These are phyloP conservation scores for Polyommatus icarus DNA, from an alignment of 2,888 invertebrate genomes.

Conservation along the genomic window DNA sequence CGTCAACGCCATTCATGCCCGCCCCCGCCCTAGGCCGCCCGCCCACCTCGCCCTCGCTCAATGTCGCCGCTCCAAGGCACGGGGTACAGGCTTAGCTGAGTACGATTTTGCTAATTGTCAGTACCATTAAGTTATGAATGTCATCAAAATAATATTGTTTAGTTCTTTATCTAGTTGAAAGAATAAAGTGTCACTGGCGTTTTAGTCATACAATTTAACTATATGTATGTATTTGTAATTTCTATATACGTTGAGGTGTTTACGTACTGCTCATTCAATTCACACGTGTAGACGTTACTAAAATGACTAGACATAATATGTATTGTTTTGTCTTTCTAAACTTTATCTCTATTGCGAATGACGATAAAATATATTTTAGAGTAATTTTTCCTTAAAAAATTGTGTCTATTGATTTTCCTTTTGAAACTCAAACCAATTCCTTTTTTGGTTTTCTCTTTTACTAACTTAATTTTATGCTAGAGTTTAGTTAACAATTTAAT, in stretches of 20 bases:
- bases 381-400: background rate
- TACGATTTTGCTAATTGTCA: background rate
- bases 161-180: no score
- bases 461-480: no score
- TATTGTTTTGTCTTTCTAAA: background rate
- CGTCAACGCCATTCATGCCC: constrained; percentile 47
- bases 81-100: background rate
- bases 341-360: background rate
- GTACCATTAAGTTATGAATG: no score
- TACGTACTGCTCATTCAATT: no score
- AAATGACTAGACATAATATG: background rate
- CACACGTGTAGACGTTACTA: background rate
- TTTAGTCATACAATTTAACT: background rate
- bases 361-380: background rate
- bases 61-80: constrained; percentile 27
- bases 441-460: no score
- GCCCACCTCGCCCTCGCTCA: constrained; percentile 35
- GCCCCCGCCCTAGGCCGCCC: constrained; percentile 37
- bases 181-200: no score
- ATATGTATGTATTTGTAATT: background rate
- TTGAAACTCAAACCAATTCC: background rate
- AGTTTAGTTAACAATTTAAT: no score
- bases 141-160: no score
- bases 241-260: no score
- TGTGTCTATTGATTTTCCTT: background rate